A percentile compares a stretch with the other conserved stretches of the same genome.
Conservation (phyloP, 1,140 invertebrate species). For the Platyscapa corneri region DNA sequence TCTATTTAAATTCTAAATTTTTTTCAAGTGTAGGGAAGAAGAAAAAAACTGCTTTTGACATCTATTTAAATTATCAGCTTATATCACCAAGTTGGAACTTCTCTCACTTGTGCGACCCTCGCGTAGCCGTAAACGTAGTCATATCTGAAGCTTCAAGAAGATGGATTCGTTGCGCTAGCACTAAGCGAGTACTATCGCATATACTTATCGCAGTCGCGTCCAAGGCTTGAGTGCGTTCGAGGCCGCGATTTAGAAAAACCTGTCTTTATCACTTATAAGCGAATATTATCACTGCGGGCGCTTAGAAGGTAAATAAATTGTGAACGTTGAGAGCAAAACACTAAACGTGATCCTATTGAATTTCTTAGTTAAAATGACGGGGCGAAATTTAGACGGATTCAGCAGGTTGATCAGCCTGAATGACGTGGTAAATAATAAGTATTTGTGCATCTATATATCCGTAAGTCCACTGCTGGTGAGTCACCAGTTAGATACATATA, state of each 20-base stretch:
- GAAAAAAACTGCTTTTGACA: conserved; percentile 67
- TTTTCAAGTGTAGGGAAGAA: neutral
- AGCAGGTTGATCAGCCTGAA: conserved; percentile 56
- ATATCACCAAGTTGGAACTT: conserved; percentile 41
- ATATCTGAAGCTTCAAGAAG: neutral
- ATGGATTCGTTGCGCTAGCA: neutral
- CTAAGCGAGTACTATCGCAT: neutral
- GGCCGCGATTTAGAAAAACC: conserved; percentile 16
- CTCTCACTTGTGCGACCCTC: neutral
- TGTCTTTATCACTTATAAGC: neutral
- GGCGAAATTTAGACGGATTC: neutral
- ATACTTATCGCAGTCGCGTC: neutral
- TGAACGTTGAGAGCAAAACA: neutral
- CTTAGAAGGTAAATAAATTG: conserved; percentile 60
- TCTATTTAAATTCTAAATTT: neutral
- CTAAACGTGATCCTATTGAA: conserved; percentile 59
- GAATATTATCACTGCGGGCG: neutral
- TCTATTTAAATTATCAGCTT: conserved; percentile 67
- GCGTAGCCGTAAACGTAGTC: too few species aligned
- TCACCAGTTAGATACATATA: conserved; percentile 63
- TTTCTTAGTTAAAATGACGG: conserved; percentile 55
- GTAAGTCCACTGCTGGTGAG: neutral
- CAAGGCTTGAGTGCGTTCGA: neutral
- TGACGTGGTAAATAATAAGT: conserved; percentile 64
- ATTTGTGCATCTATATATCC: conserved; percentile 54